phyloP scores from a whole-genome alignment of 2,888 invertebrate species.

The Zonitis immaculata region DNA sequence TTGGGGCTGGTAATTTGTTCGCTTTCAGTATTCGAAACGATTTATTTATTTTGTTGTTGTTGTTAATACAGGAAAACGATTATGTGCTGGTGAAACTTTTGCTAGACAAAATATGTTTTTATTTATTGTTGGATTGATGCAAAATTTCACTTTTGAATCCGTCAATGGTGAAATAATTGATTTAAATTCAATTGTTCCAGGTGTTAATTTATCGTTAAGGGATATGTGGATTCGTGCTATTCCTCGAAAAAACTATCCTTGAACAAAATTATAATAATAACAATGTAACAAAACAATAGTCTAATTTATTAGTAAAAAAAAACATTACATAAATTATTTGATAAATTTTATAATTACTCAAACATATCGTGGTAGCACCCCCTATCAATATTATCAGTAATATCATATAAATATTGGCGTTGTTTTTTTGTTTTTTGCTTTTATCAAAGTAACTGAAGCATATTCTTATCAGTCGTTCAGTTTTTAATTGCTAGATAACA shows the following conservation, averaged over 20 bases:
- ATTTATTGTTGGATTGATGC: slow-evolving; percentile 57
- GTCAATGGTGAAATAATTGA: slow-evolving; percentile 8
- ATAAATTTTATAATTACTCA: background rate
- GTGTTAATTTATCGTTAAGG: slow-evolving; percentile 12
- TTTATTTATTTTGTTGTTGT: background rate
- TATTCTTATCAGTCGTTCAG: background rate
- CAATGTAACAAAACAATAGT: background rate
- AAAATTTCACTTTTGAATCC: slow-evolving; percentile 52
- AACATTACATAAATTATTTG: background rate
- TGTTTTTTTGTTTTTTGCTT: too few species aligned
- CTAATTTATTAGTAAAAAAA: background rate
- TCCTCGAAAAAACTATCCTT: background rate
- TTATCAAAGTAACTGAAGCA: background rate
- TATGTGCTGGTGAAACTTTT: slow-evolving; percentile 69
- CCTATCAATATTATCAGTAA: too few species aligned
- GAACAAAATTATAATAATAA: background rate
- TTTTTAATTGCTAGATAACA: background rate
- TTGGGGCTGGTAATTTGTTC: slow-evolving; percentile 63
- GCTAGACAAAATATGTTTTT: slow-evolving; percentile 63
- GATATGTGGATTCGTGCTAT: slow-evolving; percentile 11
- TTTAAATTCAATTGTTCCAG: slow-evolving; percentile 9
- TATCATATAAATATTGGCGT: too few species aligned
- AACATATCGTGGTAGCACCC: background rate
- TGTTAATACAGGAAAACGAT: slow-evolving; percentile 54
- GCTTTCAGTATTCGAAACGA: background rate